A percentile compares a stretch with the other conserved stretches of the same genome.
Evolutionary conservation across 1,140 invertebrate genomes (phyloP).

Genomic region (Trichonephila clavata): DNA sequence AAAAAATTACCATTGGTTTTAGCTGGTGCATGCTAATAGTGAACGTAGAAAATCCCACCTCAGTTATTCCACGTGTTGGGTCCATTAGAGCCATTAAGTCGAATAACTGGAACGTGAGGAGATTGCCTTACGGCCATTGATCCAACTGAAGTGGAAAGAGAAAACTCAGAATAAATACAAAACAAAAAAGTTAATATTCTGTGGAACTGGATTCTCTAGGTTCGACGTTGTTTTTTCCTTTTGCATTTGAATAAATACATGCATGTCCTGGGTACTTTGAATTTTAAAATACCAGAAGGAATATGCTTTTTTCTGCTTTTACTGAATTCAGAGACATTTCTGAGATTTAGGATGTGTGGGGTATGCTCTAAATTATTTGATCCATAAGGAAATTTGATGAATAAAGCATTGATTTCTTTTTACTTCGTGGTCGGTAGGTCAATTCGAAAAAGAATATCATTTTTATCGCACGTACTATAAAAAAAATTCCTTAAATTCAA

Average conservation of each 20-base stretch:
- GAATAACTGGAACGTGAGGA: constrained; percentile 61
- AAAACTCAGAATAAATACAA: background rate
- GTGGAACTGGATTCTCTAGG: background rate
- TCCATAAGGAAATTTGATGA: too few relatives aligned
- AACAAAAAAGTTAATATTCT: background rate
- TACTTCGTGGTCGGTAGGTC: too few relatives aligned
- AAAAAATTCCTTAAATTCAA: too few relatives aligned
- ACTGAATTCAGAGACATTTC: background rate
- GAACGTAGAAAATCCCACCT: constrained; percentile 61
- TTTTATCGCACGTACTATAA: too few relatives aligned
- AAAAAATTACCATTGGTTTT: background rate
- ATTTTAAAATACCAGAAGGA: background rate
- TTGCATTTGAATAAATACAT: constrained; percentile 30
- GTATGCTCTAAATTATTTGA: background rate
- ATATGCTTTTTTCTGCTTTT: background rate
- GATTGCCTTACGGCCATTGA: constrained; percentile 70
- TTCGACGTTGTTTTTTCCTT: background rate
- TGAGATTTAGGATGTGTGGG: background rate
- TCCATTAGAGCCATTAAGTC: constrained; percentile 72
- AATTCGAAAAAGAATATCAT: too few relatives aligned
- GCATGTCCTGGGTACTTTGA: background rate
- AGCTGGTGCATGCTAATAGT: constrained; percentile 47
- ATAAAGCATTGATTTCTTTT: too few relatives aligned
- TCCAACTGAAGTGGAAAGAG: constrained; percentile 42
- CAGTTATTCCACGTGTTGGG: constrained; percentile 67